phyloP scores from a whole-genome alignment of 2,797 vertebrate species.

The Emydoidea blandingii region DNA sequence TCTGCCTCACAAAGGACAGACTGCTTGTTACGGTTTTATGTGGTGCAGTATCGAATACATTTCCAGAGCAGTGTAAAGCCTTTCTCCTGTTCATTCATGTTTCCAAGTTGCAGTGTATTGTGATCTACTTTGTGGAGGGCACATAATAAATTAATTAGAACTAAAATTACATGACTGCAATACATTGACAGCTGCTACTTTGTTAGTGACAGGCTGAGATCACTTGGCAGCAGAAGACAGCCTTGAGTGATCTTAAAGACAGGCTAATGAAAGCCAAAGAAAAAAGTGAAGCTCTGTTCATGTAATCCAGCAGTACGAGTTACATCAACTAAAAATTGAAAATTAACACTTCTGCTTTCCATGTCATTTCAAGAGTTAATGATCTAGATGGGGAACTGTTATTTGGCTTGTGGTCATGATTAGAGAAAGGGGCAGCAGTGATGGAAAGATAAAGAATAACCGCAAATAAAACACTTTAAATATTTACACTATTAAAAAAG shows the following conservation, averaged over 20 bases:
- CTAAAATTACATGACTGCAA: not conserved
- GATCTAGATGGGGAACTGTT: not conserved
- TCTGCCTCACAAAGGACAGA: conserved; percentile 8
- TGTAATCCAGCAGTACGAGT: not conserved
- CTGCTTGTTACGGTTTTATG: not conserved
- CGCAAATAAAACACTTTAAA: not conserved
- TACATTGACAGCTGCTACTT: not conserved
- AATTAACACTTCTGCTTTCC: not conserved
- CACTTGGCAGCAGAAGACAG: not conserved
- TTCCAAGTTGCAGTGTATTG: conserved; percentile 21
- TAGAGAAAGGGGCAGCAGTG: not conserved
- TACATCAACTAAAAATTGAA: not conserved
- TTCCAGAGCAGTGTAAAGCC: not conserved
- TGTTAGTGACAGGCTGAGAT: not conserved
- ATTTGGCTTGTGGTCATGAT: not conserved
- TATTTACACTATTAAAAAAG: not conserved
- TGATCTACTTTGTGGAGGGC: not conserved
- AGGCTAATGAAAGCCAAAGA: not conserved
- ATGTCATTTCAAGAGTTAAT: not conserved
- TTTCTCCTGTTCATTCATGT: not conserved
- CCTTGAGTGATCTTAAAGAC: not conserved
- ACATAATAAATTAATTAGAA: not conserved
- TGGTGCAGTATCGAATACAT: not conserved
- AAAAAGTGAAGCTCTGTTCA: not conserved
- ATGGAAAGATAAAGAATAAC: not conserved